These are phyloP conservation scores for Streptopelia turtur DNA, from an alignment of 2,797 vertebrate species.

Conservation along the genomic window DNA sequence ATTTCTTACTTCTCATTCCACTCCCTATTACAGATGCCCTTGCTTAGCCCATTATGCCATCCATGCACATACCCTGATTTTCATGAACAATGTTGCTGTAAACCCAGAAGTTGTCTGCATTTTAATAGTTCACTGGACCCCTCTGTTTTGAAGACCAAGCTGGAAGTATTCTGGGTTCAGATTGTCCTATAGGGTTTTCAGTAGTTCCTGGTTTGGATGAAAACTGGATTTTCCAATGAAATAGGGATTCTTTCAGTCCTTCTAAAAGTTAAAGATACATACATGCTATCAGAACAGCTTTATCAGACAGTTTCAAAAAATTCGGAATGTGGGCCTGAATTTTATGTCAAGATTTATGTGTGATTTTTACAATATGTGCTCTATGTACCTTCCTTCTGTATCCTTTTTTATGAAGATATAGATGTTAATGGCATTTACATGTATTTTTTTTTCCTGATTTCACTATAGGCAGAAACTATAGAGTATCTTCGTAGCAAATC, in stretches of 20 bases:
- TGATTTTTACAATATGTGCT: background rate
- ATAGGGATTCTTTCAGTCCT: background rate
- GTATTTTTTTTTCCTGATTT: background rate
- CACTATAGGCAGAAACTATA: background rate
- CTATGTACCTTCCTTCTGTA: background rate
- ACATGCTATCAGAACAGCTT: fast-evolving
- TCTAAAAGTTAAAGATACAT: background rate
- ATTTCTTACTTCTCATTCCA: constrained; percentile 3
- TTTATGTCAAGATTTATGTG: background rate
- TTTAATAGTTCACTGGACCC: background rate
- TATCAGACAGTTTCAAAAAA: background rate
- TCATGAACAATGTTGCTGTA: background rate
- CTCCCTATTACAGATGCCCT: background rate
- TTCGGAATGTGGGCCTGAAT: background rate
- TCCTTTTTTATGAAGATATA: background rate
- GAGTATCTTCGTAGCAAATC: background rate
- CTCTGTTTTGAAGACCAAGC: background rate
- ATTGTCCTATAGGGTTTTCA: background rate
- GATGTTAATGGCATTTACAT: background rate
- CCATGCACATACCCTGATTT: background rate
- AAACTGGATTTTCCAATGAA: background rate
- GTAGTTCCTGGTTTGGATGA: background rate
- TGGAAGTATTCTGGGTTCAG: background rate
- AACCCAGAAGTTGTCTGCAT: background rate
- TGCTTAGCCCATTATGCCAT: background rate